Evolutionary conservation across 2,888 invertebrate species (phyloP), one percentile per base, ranked within the genome.

Genomic region (Omphaloscelis lunosa): DNA sequence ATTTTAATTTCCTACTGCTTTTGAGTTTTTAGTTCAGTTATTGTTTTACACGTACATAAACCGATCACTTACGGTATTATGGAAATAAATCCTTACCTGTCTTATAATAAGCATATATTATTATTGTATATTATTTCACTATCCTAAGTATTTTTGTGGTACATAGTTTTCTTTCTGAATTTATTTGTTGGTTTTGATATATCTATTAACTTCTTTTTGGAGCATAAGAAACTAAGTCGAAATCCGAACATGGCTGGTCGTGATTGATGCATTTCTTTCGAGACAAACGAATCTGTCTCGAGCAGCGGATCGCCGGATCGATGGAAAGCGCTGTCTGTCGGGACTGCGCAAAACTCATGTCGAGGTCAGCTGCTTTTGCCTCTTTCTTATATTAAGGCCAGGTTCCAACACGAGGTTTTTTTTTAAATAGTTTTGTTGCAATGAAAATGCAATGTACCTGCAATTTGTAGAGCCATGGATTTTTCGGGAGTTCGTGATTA

Each of bases 291-390:
- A 71, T 73, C 70, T 71, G 75, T 77, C 65, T 78, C 23, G 45
- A 39, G 2, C 75, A 69, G 45, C 66, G 41, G 34, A 71, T 48
- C 41, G 65, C 61, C 51, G 69, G 77, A 84, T 82, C 82, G 82
- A 86, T 88, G 87, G 83, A 85, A 83, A 89, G 82, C 80, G 73
- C 58, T 71, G 51, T 74, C 69, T 62, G 69, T 69, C 72, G 75
- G 79, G 71, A 73, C 78, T 77, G 75, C 82, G 78, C 81, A 84
- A 77, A 81, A 75, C 79, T 75, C 78, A 72, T 58, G 53, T 65
- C 88, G 89, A 90, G 89, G 90, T 89, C 89, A 83, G 45, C 85
- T 81, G 51, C 84, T 84, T 85, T 85, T 80, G 82, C 76, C 61
- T 84, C 79, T 86, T 86, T 89, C 85, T 89, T 86, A 63, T 79